These are phyloP conservation scores for Notoglanidium macrostoma DNA, from an alignment of 2,797 vertebrate species.

Conservation along the genomic window DNA sequence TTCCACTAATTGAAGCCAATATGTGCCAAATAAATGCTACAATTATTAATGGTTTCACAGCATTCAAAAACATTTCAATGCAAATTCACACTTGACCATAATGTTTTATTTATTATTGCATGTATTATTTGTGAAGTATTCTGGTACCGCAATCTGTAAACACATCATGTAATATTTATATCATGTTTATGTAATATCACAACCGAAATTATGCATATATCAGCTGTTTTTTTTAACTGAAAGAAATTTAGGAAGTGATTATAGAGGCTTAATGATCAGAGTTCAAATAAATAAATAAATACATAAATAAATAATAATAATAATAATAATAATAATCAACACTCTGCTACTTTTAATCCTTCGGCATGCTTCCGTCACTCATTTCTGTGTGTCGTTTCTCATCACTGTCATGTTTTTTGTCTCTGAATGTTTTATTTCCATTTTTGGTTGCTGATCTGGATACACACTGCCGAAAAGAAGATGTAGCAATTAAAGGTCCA, in stretches of 20 bases:
- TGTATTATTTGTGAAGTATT: not conserved
- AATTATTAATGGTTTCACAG: not conserved
- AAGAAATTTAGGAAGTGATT: not conserved
- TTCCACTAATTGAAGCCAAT: not conserved
- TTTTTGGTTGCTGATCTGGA: constrained; percentile 19
- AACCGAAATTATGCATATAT: not conserved
- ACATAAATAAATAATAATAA: not conserved
- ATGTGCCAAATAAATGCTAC: not conserved
- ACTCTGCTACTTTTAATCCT: not conserved
- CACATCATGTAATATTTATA: not conserved
- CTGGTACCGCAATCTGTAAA: not conserved
- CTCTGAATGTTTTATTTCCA: constrained; percentile 8
- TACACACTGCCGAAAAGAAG: not conserved
- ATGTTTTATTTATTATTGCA: constrained; percentile 8
- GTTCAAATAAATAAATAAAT: not conserved
- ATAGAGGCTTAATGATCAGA: not conserved
- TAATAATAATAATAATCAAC: not conserved
- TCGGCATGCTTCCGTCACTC: not conserved
- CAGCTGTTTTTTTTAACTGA: not conserved
- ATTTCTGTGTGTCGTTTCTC: not conserved
- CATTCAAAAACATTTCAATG: not conserved
- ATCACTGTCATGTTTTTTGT: constrained; percentile 23
- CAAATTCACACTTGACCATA: not conserved
- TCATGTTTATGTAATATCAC: too few species aligned
- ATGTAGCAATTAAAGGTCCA: constrained; percentile 44